These are phyloP conservation scores for Micropoecilia bifurca DNA, from an alignment of 2,797 vertebrate species.

Conservation along the genomic window DNA sequence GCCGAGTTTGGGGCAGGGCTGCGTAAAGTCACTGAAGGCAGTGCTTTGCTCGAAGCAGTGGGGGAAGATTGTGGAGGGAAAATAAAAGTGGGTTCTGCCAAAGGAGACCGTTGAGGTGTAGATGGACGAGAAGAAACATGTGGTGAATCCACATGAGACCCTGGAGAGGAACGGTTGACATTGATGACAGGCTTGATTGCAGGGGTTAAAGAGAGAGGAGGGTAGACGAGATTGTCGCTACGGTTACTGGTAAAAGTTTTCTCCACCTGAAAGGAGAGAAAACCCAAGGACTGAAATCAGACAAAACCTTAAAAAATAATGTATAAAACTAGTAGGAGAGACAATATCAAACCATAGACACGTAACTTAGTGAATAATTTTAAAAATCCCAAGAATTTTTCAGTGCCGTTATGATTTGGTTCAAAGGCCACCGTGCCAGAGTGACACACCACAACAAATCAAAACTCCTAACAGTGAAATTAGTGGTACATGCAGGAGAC, in stretches of 20 bases:
- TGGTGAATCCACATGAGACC: conserved; percentile 11
- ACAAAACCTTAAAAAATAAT: neutral
- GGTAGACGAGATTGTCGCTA: conserved; percentile 84
- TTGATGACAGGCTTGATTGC: neutral
- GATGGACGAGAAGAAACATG: neutral
- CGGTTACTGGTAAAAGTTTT: conserved; percentile 56
- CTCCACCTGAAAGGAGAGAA: conserved; percentile 68
- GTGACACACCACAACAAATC: neutral
- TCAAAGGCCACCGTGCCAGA: neutral
- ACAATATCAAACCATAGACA: neutral
- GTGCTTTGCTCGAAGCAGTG: neutral
- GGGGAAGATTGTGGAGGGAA: conserved; percentile 18
- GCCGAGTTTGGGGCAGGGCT: conserved; percentile 27
- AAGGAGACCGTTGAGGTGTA: neutral
- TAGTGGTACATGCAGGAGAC: neutral
- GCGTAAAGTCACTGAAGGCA: conserved; percentile 4
- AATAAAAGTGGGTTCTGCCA: conserved; percentile 44
- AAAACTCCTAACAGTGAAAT: neutral
- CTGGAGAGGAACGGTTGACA: neutral
- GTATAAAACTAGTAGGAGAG: neutral
- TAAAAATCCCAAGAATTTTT: neutral
- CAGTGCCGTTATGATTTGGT: neutral
- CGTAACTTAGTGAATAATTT: neutral
- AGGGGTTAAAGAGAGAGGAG: conserved; percentile 65
- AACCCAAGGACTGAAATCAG: neutral